Base-by-base conservation (phyloP, 2,888 invertebrate genomes). In the Nemoura dubitans region DNA sequence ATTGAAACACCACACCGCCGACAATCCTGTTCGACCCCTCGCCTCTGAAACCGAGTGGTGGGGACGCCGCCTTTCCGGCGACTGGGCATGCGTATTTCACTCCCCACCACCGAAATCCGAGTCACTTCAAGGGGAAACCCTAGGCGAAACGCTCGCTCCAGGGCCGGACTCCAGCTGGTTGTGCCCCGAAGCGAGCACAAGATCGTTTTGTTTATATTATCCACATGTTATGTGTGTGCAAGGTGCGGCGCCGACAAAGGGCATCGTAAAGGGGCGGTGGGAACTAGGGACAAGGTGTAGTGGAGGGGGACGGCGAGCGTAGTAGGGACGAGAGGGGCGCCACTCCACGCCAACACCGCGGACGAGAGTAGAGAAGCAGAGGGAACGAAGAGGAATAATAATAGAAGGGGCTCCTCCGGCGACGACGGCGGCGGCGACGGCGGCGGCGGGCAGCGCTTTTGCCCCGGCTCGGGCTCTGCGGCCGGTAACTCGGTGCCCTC, bases 171-270 rank as follows among this genome's bases (percentile, higher is more conserved):
- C 86, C 88, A 87, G 86, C 88, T 88, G 87, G 89, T 89, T 89
- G 81, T 87, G 89, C 89, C 89, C 89, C 87, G 84, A 83, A 87
- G 90, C 90, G 91, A 91, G 91, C 91, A 91, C 91, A 91, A 91
- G 91, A 91, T 91, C 91, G 91, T 92, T 59, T 92, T 92, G 92
- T 92, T 92, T 92, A 92, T 92, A 91, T 92, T 91, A 91, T 91
- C 91, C 92, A 92, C 92, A 92, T 92, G 92, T 88, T 88, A 88
- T 88, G 89, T 88, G 89, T 88, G 88, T 91, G 91, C 91, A 91
- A 91, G 91, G 91, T 91, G 90, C 90, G 87, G 87, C 84, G 87
- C 85, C 87, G 88, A 86, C 87, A 87, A 88, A 88, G 87, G 89
- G 89, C 89, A 86, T 89, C 89, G 88, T 87, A 89, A 88, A 88